phyloP scores from a whole-genome alignment of 2,113 vertebrate species.

The Dasyornis broadbenti region DNA sequence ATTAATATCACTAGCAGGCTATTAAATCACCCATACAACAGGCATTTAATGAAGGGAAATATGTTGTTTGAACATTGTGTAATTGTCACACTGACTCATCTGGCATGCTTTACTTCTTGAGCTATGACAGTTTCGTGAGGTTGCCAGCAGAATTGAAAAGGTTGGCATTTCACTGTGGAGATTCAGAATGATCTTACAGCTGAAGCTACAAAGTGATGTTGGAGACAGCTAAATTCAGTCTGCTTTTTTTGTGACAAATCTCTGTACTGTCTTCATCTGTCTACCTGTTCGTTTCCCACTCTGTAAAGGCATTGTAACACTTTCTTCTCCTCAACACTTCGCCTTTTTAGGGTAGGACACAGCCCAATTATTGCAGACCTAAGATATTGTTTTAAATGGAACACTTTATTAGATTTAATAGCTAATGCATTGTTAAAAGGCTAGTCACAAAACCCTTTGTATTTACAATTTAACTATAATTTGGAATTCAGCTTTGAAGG shows the following conservation, averaged over 20 bases:
- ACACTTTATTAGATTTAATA: not conserved
- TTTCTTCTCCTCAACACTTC: not conserved
- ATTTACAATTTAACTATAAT: not conserved
- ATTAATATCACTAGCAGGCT: constrained; percentile 22
- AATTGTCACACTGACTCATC: constrained; percentile 24
- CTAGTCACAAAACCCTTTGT: not conserved
- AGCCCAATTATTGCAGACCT: not conserved
- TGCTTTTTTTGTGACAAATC: not conserved
- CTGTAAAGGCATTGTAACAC: not conserved
- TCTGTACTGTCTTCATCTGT: not conserved
- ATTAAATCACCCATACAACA: constrained; percentile 34
- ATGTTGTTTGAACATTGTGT: constrained; percentile 44
- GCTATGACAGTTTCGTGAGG: not conserved
- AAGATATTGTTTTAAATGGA: not conserved
- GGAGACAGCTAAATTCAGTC: not conserved
- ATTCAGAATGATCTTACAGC: not conserved
- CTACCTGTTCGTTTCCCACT: not conserved
- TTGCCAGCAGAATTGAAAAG: not conserved
- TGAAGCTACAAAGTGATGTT: not conserved
- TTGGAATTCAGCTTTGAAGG: not conserved
- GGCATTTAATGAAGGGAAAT: constrained; percentile 18
- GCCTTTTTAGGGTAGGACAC: not conserved
- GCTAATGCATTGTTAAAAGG: not conserved
- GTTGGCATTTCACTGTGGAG: not conserved
- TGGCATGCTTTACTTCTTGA: constrained; percentile 22